Percentiles rank a stretch among this genome's conserved stretches.
Evolutionary conservation across 2,113 vertebrate species (phyloP).

Genomic region (Paradoxurus hermaphroditus): DNA sequence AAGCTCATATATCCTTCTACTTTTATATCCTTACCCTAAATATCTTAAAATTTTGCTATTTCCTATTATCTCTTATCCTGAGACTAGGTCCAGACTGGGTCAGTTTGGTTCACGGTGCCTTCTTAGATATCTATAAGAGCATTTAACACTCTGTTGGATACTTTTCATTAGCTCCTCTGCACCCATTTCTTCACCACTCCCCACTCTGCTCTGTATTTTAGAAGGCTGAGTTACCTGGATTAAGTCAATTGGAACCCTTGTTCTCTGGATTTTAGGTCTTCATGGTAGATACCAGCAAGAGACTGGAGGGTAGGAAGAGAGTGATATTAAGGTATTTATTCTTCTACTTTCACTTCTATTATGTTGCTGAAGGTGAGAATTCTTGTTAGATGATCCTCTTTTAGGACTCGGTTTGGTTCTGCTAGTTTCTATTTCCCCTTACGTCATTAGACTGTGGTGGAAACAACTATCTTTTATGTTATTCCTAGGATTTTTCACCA

Average conservation of each 20-base stretch:
- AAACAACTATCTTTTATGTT: not conserved
- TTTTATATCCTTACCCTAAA: not conserved
- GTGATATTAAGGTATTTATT: not conserved
- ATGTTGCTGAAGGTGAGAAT: not conserved
- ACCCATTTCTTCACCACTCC: not conserved
- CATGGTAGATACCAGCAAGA: not conserved
- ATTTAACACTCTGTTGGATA: not conserved
- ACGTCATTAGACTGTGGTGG: not conserved
- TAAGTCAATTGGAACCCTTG: not conserved
- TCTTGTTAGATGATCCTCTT: not conserved
- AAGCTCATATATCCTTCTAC: not conserved
- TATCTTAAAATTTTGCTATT: not conserved
- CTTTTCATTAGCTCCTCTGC: not conserved
- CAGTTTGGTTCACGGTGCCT: not conserved
- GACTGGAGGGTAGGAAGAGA: not conserved
- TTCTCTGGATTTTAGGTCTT: not conserved
- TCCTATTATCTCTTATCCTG: not conserved
- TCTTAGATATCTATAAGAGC: not conserved
- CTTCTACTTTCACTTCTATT: not conserved
- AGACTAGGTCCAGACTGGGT: not conserved
- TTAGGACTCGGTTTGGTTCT: not conserved
- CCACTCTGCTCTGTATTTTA: not conserved
- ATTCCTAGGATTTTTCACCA: not conserved
- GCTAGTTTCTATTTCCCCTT: not conserved
- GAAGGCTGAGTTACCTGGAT: not conserved